phyloP scores from a whole-genome alignment of 2,113 vertebrate genomes.

The Numida meleagris region DNA sequence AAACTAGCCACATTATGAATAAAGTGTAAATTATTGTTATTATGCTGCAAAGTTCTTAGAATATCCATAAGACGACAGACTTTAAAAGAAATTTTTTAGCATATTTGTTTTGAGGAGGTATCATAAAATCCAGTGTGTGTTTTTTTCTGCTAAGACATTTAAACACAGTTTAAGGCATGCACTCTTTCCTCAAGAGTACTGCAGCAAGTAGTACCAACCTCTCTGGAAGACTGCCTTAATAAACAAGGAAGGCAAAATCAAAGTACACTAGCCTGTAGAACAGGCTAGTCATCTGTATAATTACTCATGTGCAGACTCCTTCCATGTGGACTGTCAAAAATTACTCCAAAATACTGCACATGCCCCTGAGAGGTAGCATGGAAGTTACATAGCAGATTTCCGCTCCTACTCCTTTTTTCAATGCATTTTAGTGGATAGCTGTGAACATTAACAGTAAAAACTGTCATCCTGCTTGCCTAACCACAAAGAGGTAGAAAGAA shows the following conservation, averaged over 20 bases:
- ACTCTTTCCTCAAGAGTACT: neutral
- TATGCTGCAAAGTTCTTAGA: neutral
- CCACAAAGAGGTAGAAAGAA: neutral
- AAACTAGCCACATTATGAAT: neutral
- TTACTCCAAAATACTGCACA: neutral
- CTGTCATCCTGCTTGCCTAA: neutral
- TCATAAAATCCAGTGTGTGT: neutral
- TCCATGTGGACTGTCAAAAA: neutral
- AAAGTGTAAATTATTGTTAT: neutral
- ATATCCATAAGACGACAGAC: neutral
- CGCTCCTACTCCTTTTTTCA: neutral
- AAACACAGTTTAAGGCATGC: neutral
- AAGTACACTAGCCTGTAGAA: neutral
- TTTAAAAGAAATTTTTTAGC: neutral
- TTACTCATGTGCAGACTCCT: neutral
- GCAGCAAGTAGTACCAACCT: neutral
- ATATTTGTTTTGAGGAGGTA: neutral
- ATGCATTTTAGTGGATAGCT: neutral
- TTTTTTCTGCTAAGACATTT: neutral
- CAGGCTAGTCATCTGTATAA: accelerated
- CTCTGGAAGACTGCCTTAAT: neutral
- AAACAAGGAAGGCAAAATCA: neutral
- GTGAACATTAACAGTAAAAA: neutral
- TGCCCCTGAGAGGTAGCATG: neutral
- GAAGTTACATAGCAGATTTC: neutral